Evolutionary conservation across 1,140 invertebrate species (phyloP), one percentile per base, ranked within the genome.

Genomic region (Ceratina australensis): DNA sequence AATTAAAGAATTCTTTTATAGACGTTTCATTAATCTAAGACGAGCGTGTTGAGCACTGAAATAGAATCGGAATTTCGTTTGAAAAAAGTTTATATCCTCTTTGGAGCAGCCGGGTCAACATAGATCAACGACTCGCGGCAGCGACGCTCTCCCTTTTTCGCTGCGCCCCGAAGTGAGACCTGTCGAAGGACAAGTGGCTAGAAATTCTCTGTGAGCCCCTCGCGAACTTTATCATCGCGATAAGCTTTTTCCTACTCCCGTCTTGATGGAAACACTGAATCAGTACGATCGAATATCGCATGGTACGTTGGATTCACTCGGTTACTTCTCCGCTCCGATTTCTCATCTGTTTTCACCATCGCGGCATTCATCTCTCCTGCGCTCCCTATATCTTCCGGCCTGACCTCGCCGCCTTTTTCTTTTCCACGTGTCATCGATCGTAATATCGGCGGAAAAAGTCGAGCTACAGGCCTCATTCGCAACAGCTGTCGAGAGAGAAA

Each of bases 211-310:
- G 33, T 28, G 59, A 57, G 33, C 76, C 60, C 18, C 18, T 20
- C 59, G 22, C 60, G 68, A 59, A 50, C 69, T 78, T 78, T 77
- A 71, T 77, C 74, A 60, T 71, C 56, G 47, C 74, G 66, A 71
- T 71, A 79, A 79, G 52, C 61, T 74, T 66, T 42, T 24, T 28
- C 72, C 63, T 15, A 16, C 18, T 24, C 24, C 8, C 24, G 47
- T 18, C 63, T n/a, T 42, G 63, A 79, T 74, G 71, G 77, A 74
- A 66, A 79, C 77, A 74, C 72, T 61, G 77, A 79, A 79, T 79
- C 77, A 60, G 77, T 74, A 79, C 26, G 77, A 79, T 79, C 71
- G 72, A 47, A 79, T 79, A 79, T 74, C 77, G 26, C 60, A 49
- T 13, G 68, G 50, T 49, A 73, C 69, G 66, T 61, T 71, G 47